A percentile compares a stretch with the other conserved stretches of the same genome.
These are phyloP conservation scores for Vultur gryphus DNA, from an alignment of 2,797 vertebrate species.

Conservation along the genomic window DNA sequence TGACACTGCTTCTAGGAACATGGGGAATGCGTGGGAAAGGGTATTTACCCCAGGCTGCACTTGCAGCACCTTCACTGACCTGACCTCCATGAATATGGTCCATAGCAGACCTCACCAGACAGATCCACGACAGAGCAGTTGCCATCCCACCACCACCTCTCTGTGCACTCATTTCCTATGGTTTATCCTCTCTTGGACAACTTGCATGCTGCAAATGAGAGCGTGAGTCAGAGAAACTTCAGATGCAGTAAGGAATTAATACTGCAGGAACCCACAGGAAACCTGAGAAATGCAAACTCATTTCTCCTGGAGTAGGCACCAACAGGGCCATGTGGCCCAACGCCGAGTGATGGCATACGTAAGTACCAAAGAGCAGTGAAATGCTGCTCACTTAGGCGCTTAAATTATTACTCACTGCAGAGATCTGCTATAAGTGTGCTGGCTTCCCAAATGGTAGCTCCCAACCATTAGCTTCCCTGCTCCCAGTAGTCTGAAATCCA, in stretches of 20 bases:
- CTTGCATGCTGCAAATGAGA: background rate
- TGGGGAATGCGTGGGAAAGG: background rate
- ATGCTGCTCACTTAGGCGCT: background rate
- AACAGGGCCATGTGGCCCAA: background rate
- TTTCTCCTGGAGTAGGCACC: background rate
- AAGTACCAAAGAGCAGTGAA: background rate
- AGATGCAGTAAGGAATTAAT: background rate
- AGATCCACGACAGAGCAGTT: background rate
- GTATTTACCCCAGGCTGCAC: background rate
- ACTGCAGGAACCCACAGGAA: background rate
- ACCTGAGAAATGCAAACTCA: background rate
- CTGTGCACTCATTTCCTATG: background rate
- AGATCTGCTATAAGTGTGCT: background rate
- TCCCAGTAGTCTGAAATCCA: background rate
- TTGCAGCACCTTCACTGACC: background rate
- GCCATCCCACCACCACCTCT: background rate
- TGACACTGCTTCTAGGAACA: background rate
- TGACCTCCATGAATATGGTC: background rate
- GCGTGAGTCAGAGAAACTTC: background rate
- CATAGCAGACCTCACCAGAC: background rate
- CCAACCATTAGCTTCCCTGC: background rate
- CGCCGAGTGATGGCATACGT: fast-evolving
- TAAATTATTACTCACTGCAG: background rate
- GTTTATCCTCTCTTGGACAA: background rate
- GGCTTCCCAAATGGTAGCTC: background rate